A percentile compares a stretch with the other conserved stretches of the same genome.
Evolutionary conservation across 2,888 invertebrate genomes (phyloP).

Genomic region (Ectropis crepuscularia): DNA sequence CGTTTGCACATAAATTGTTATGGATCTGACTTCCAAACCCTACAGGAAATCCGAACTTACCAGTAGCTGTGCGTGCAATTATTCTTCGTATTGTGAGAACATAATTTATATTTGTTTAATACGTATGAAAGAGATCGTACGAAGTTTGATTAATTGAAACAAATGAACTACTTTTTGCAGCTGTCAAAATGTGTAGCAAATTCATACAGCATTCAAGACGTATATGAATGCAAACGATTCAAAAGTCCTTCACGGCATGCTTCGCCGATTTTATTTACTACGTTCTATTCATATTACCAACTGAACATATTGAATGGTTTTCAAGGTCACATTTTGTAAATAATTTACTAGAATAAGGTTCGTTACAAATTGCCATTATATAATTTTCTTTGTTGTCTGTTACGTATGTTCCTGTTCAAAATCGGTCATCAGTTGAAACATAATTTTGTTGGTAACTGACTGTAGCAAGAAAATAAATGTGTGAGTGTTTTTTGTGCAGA

Average conservation of each 20-base stretch:
- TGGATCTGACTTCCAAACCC: too few species aligned
- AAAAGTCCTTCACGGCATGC: constrained; percentile 33
- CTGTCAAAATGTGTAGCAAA: constrained; percentile 7
- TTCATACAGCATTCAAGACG: not conserved
- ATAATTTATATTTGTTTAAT: too few species aligned
- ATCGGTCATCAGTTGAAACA: constrained; percentile 50
- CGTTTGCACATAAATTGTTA: not conserved
- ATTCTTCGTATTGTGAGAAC: too few species aligned
- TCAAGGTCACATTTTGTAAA: constrained; percentile 40
- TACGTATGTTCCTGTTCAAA: constrained; percentile 47
- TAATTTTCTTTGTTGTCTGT: constrained; percentile 43
- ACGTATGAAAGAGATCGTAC: not conserved
- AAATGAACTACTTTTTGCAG: constrained; percentile 2
- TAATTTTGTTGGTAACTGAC: constrained; percentile 51
- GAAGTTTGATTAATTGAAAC: not conserved
- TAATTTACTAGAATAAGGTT: constrained; percentile 36
- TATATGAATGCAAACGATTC: constrained; percentile 11
- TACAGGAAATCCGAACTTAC: too few species aligned
- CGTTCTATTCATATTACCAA: not conserved
- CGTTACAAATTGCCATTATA: constrained; percentile 45
- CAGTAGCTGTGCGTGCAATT: too few species aligned
- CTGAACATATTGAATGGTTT: constrained; percentile 14
- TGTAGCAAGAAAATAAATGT: constrained; percentile 18
- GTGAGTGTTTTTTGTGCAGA: not conserved
- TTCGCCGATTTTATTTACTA: constrained; percentile 27